Conservation (phyloP, 2,113 vertebrate species). For the Lasiurus borealis region DNA sequence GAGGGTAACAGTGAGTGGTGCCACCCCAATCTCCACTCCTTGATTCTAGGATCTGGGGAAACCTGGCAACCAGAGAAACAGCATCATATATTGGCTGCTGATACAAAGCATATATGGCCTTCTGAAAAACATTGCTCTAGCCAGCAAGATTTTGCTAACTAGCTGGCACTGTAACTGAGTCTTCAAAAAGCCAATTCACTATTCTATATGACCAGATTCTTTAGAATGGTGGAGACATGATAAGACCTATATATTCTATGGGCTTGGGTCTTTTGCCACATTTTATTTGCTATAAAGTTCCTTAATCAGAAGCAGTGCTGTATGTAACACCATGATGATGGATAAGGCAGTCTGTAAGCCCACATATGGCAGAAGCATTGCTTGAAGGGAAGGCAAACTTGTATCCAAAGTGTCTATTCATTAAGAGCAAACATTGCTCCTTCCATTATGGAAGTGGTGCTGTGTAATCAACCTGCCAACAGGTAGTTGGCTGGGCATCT, state of each 20-base stretch:
- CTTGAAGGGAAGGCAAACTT: background rate
- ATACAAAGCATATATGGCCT: background rate
- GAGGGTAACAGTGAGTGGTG: background rate
- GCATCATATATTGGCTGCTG: background rate
- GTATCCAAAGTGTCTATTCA: background rate
- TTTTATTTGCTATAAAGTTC: background rate
- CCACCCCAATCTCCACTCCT: background rate
- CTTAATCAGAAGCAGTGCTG: background rate
- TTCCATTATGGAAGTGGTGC: background rate
- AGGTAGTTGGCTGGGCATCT: background rate
- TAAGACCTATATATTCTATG: background rate
- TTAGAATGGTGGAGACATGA: background rate
- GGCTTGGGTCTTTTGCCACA: no score
- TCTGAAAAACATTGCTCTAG: background rate
- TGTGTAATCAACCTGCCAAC: background rate
- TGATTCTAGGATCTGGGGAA: background rate
- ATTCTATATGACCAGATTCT: background rate
- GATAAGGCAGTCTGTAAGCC: background rate
- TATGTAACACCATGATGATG: background rate
- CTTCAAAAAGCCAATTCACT: background rate
- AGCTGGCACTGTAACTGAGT: background rate
- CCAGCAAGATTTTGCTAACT: background rate
- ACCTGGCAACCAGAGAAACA: background rate
- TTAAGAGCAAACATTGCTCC: background rate
- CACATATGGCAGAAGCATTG: background rate